A percentile compares a stretch with the other conserved stretches of the same genome.
Conservation (phyloP, 2,113 vertebrate species). For the Smithornis capensis region DNA sequence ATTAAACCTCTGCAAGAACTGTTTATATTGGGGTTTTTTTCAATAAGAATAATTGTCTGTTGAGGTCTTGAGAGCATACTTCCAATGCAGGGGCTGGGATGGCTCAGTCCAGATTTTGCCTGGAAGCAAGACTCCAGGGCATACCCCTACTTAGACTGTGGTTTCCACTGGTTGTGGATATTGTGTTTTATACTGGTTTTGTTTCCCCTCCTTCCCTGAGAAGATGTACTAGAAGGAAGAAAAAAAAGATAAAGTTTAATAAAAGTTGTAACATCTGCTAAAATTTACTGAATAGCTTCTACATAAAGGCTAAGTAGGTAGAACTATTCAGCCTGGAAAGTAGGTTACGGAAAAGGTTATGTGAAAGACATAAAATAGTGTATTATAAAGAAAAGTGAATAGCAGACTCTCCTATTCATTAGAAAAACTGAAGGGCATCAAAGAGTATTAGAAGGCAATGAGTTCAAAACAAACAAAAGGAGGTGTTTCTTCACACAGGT, state of each 20-base stretch:
- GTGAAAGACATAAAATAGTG: not conserved
- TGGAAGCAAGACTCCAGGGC: not conserved
- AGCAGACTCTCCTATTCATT: not conserved
- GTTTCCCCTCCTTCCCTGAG: not conserved
- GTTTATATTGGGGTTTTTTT: not conserved
- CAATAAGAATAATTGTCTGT: not conserved
- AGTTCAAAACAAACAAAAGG: slow-evolving; percentile 22
- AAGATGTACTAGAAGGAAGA: not conserved
- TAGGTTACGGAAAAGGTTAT: not conserved
- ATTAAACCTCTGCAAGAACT: not conserved
- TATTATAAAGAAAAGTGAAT: not conserved
- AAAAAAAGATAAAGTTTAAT: not conserved
- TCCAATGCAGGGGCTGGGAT: not conserved
- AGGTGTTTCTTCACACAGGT: not conserved
- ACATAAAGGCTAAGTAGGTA: not conserved
- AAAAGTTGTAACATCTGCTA: not conserved
- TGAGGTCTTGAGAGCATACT: not conserved
- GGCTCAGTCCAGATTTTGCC: not conserved
- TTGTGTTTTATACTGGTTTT: not conserved
- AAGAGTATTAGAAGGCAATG: not conserved
- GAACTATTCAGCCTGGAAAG: not conserved
- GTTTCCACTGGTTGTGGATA: not conserved
- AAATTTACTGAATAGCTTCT: not conserved
- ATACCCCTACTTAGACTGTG: not conserved
- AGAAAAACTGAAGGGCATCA: not conserved